A percentile compares a stretch with the other conserved stretches of the same genome.
phyloP scores from a whole-genome alignment of 2,888 invertebrate genomes.

The Imbricaverruca yamaguchii region DNA sequence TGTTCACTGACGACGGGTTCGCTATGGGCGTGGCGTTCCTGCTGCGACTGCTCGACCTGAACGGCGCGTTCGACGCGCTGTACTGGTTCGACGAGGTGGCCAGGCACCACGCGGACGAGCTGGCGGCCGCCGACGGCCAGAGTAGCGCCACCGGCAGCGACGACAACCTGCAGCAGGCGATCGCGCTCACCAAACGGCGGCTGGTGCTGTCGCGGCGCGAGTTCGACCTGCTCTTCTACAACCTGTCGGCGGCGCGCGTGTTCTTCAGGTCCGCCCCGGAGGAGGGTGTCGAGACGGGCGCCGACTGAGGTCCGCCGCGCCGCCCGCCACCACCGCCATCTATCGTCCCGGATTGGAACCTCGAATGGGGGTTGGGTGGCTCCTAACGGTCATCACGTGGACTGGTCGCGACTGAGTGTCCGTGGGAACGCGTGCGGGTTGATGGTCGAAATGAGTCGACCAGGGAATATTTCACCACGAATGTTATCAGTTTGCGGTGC shows the following conservation, averaged over 20 bases:
- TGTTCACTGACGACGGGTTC: slow-evolving; percentile 97
- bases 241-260: slow-evolving; percentile 86
- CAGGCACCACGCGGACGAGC: neutral
- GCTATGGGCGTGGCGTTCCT: slow-evolving; percentile 88
- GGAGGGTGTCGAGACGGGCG: neutral
- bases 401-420: too few species aligned
- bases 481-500: too few species aligned
- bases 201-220: slow-evolving; percentile 70
- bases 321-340: too few species aligned
- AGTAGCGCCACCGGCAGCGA: slow-evolving; percentile 47
- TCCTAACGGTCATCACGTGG: too few species aligned
- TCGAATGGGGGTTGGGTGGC: too few species aligned
- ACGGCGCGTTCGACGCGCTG: slow-evolving; percentile 75
- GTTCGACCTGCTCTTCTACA: slow-evolving; percentile 82
- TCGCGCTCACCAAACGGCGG: slow-evolving; percentile 78
- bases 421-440: too few species aligned
- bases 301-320: neutral
- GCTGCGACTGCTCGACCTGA: slow-evolving; percentile 78
- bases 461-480: too few species aligned
- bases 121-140: slow-evolving; percentile 30
- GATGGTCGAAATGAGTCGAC: too few species aligned
- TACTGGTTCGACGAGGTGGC: slow-evolving; percentile 88
- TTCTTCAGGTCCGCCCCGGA: slow-evolving; percentile 55
- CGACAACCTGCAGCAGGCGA: slow-evolving; percentile 83
- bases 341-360: too few species aligned